These are phyloP conservation scores for Botia almorhae DNA, from an alignment of 2,797 vertebrate genomes.

Conservation along the genomic window DNA sequence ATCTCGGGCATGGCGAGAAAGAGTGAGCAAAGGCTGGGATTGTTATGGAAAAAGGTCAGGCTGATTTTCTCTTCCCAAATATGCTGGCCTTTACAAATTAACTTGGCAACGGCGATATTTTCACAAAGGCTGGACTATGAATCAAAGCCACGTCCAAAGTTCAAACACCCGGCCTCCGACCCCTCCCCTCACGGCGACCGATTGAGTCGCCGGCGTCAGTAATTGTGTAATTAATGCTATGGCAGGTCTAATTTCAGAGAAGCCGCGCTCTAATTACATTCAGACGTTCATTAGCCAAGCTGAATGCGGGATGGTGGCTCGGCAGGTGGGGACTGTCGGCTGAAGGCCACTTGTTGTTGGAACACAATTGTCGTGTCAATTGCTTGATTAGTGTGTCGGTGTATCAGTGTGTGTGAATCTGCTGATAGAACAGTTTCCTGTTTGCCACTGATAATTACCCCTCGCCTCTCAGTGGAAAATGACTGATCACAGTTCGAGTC, in stretches of 20 bases:
- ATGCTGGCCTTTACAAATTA: slow-evolving; percentile 87
- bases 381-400: slow-evolving; percentile 72
- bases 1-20: slow-evolving; percentile 40
- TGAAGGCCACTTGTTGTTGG: slow-evolving; percentile 75
- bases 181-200: slow-evolving; percentile 44
- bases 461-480: slow-evolving; percentile 68
- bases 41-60: slow-evolving; percentile 81
- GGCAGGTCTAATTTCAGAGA: slow-evolving; percentile 81
- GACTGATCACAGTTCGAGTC: slow-evolving; percentile 65
- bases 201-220: slow-evolving; percentile 76
- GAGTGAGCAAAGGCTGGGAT: slow-evolving; percentile 67
- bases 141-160: slow-evolving; percentile 80
- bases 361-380: slow-evolving; percentile 73
- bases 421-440: slow-evolving; percentile 78
- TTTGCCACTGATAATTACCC: slow-evolving; percentile 79
- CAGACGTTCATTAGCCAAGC: slow-evolving; percentile 78
- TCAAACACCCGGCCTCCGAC: slow-evolving; percentile 70
- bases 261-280: slow-evolving; percentile 80
- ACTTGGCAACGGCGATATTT: slow-evolving; percentile 83
- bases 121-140: slow-evolving; percentile 81
- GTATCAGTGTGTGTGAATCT: slow-evolving; percentile 68
- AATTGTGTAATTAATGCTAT: slow-evolving; percentile 85
- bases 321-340: slow-evolving; percentile 61
- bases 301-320: slow-evolving; percentile 67
- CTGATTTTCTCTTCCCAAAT: slow-evolving; percentile 84